A percentile compares a stretch with the other conserved stretches of the same genome.
Evolutionary conservation across 2,113 vertebrate genomes (phyloP).

Genomic region (mouse (Mus musculus)): GRCm39 chr7:78168001-78168500

Average conservation of each 20-base stretch:
- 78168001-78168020: not conserved
- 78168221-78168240: not conserved
- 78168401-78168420: not conserved
- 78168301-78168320: not conserved
- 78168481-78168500: not conserved
- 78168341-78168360: not conserved
- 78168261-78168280: not conserved
- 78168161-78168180: constrained; percentile 15
- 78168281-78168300: not conserved
- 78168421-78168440: not conserved
- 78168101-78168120: constrained; percentile 47
- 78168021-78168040: not conserved
- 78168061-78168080: constrained; percentile 61
- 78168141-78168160: not conserved
- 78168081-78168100: constrained; percentile 22
- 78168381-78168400: not conserved
- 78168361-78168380: not conserved
- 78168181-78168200: not conserved
- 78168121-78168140: not conserved
- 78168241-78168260: not conserved
- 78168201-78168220: not conserved
- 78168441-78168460: not conserved
- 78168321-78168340: not conserved
- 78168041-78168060: constrained; percentile 43
- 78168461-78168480: not conserved